A percentile compares a stretch with the other conserved stretches of the same genome.
Evolutionary conservation across 30 jellyfish, hydroid and myxozoan genomes (phyloP).

Genomic region (Turritopsis rubra): DNA sequence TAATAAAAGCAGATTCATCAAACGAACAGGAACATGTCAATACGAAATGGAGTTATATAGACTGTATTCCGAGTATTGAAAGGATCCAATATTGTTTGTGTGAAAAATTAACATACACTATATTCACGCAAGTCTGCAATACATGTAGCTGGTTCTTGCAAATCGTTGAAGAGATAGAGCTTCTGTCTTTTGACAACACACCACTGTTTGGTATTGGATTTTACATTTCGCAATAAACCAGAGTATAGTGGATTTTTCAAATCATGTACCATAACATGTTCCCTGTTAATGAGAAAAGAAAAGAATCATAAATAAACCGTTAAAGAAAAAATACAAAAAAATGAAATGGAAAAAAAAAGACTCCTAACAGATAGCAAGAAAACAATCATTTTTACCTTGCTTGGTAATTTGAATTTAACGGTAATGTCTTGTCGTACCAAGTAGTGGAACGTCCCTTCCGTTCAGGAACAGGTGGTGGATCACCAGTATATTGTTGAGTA

Average conservation of each 20-base stretch:
- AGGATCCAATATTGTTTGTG: background rate
- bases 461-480: slow-evolving; percentile 77
- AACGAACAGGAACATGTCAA: background rate
- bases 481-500: background rate
- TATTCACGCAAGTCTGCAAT: slow-evolving; percentile 56
- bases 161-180: slow-evolving; percentile 59
- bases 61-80: too few species aligned
- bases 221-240: slow-evolving; percentile 69
- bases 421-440: slow-evolving; percentile 8
- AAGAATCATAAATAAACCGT: background rate
- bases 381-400: slow-evolving; percentile 9
- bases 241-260: slow-evolving; percentile 46
- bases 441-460: slow-evolving; percentile 35
- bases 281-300: slow-evolving; percentile 5
- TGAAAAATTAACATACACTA: slow-evolving; percentile 29
- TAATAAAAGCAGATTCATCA: background rate
- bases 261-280: slow-evolving; percentile 40
- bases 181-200: slow-evolving; percentile 51
- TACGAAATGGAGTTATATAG: background rate
- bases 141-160: slow-evolving; percentile 53
- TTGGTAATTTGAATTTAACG: slow-evolving; percentile 14
- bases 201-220: slow-evolving; percentile 58
- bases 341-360: background rate
- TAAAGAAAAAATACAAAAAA: too few species aligned
- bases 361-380: too few species aligned